Conservation (phyloP, 2,797 vertebrate species). For the Neosilurus mollespiculum region DNA sequence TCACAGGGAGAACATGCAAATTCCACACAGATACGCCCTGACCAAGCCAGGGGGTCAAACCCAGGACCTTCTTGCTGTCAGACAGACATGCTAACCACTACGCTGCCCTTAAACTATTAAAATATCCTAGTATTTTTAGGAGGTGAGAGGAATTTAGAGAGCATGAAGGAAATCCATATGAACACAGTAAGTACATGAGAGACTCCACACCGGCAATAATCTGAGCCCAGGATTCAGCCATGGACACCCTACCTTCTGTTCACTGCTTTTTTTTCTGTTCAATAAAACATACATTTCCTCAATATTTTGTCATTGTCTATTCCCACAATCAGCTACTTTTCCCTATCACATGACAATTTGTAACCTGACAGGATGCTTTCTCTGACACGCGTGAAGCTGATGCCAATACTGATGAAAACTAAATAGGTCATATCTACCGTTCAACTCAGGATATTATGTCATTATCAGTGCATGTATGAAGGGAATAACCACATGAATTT, state of each 20-base stretch:
- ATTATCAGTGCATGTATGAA: not conserved
- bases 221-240: not conserved
- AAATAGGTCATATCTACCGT: not conserved
- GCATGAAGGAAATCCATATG: not conserved
- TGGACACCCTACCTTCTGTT: not conserved
- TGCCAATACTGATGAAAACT: not conserved
- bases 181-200: not conserved
- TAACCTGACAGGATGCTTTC: not conserved
- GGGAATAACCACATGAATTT: constrained; percentile 9
- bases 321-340: not conserved
- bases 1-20: too few species aligned
- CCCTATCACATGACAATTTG: not conserved
- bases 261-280: too few species aligned
- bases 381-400: not conserved
- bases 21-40: too few species aligned
- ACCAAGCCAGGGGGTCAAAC: too few species aligned
- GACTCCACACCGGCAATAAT: not conserved
- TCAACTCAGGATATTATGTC: not conserved
- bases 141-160: not conserved
- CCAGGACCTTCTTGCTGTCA: too few species aligned
- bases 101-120: not conserved
- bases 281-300: not conserved
- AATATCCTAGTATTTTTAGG: not conserved
- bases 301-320: not conserved
- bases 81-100: too few species aligned